Percentiles rank a stretch among this genome's conserved stretches.
These are phyloP conservation scores for Callospermophilus lateralis DNA, from an alignment of 2,113 vertebrate species.

Conservation along the genomic window DNA sequence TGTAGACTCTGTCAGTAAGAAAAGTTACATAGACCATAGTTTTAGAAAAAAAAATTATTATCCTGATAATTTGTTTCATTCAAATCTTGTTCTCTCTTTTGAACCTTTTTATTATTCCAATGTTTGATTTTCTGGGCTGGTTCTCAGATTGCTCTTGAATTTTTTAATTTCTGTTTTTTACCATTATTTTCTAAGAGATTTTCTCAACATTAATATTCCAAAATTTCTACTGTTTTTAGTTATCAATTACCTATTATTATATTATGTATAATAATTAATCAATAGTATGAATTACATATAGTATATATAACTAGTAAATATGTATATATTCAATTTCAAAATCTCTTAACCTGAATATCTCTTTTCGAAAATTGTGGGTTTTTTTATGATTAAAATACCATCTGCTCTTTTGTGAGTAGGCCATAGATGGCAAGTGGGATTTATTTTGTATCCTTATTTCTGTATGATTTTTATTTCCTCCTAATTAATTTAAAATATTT, in stretches of 20 bases:
- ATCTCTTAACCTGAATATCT: not conserved
- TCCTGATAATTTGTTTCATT: not conserved
- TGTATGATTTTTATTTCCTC: not conserved
- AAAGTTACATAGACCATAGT: not conserved
- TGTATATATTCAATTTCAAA: not conserved
- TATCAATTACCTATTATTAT: not conserved
- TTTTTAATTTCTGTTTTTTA: not conserved
- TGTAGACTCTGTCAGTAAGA: not conserved
- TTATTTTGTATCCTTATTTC: not conserved
- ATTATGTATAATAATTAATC: not conserved
- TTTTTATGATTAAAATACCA: conserved; percentile 5
- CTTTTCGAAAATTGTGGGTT: not conserved
- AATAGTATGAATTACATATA: not conserved
- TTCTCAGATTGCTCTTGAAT: not conserved
- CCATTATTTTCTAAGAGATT: not conserved
- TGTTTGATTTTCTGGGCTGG: not conserved
- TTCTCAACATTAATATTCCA: not conserved
- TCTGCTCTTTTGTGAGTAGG: not conserved
- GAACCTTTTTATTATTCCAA: not conserved
- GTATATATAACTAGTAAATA: not conserved
- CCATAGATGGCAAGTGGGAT: not conserved
- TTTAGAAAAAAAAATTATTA: not conserved
- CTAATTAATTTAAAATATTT: not conserved
- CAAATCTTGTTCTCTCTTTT: not conserved
- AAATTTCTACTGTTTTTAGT: not conserved